Conservation (phyloP, 2,888 invertebrate species). For the Fragum sueziense region DNA sequence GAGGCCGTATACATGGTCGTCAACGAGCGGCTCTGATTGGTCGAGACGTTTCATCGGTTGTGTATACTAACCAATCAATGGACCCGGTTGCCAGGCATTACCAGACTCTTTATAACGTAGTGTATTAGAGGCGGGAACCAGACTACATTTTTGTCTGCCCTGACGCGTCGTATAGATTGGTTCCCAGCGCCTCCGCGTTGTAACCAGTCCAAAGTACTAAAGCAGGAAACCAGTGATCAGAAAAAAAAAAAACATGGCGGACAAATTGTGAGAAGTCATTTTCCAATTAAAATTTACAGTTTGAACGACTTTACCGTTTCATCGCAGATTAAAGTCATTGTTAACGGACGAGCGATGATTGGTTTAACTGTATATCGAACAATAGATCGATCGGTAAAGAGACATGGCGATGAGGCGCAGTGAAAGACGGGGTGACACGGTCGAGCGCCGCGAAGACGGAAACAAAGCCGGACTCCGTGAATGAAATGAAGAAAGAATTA, state of each 20-base stretch:
- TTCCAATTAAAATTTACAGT: not conserved
- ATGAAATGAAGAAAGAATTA: conserved; percentile 57
- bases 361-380: not conserved
- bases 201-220: too few relatives aligned
- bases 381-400: not conserved
- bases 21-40: too few relatives aligned
- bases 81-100: too few relatives aligned
- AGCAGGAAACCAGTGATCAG: not conserved
- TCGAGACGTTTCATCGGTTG: too few relatives aligned
- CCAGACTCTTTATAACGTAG: too few relatives aligned
- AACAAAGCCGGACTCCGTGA: conserved; percentile 6
- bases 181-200: too few relatives aligned
- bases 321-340: not conserved
- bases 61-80: too few relatives aligned
- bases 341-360: not conserved
- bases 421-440: conserved; percentile 44
- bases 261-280: not conserved
- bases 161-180: too few relatives aligned
- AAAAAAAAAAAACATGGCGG: not conserved
- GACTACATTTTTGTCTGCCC: too few relatives aligned
- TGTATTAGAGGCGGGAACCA: too few relatives aligned
- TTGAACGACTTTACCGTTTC: not conserved
- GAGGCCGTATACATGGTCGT: too few relatives aligned
- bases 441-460: conserved; percentile 38
- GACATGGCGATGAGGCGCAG: conserved; percentile 54